Base-by-base conservation (phyloP, 1,140 invertebrate species). In the Marisa cornuarietis region DNA sequence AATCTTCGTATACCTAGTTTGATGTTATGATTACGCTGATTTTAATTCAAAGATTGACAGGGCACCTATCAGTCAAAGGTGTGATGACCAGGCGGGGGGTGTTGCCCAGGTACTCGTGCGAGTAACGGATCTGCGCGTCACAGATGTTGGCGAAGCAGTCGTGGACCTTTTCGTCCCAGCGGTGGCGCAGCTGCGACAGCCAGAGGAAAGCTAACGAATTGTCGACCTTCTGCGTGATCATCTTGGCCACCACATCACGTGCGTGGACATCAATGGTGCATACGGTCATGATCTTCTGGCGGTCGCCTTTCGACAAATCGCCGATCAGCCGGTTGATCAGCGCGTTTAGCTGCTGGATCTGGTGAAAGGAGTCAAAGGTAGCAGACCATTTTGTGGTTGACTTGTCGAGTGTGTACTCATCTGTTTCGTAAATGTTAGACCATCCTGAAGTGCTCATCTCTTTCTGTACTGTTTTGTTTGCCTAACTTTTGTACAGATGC, bases 261-360 rank as follows among this genome's bases (percentile, higher is more conserved):
- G 96, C 97, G 81, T 93, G 93, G 24, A 98, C 97, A 90, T 99
- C 98, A 88, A 99, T 98, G 5, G 97, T 99, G 91, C 97, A 99
- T 88, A 99, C 97, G 0, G 98, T 99, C 97, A 99, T 99, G 81
- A 99, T 96, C 92, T 99, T 99, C 90, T 99, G 97, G 66, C 98
- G 93, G 90, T 98, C 96, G 89, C 96, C 95, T 87, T 95, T 95
- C 42, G 93, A 95, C 52, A 99, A 92, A 86, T 98, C 96, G 52
- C 97, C 97, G 71, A 99, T 93, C 69, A 99, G 91, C 81, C 98
- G 92, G 16, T 94, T 94, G 85, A 99, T 99, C 71, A 99, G 92
- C 24, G 95, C 95, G 89, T 96, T 98, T 66, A 99, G 91, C 91
- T 99, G 97, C 61, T 93, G 93, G 71, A 98, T 94, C 92, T 96